Conservation (phyloP, 2,888 invertebrate genomes). For the Zhengitettix transpicula region DNA sequence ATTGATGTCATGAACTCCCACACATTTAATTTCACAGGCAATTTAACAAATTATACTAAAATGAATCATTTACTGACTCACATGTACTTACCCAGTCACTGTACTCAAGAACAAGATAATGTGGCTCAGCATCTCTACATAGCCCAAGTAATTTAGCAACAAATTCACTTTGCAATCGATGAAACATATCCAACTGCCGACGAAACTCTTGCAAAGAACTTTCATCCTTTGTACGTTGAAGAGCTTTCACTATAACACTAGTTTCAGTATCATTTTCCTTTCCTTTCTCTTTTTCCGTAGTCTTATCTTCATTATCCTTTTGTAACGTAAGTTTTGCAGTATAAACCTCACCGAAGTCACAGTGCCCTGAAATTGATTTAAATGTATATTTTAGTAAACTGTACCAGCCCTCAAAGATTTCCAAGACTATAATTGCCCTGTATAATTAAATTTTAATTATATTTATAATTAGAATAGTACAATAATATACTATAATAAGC, state of each 20-base stretch:
- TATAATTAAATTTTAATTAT: too few species aligned
- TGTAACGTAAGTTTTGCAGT: slow-evolving; percentile 44
- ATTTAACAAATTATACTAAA: too few species aligned
- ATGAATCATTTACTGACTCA: too few species aligned
- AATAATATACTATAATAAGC: too few species aligned
- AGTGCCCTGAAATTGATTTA: slow-evolving; percentile 43
- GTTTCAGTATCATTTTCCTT: slow-evolving; percentile 16
- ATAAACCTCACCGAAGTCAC: slow-evolving; percentile 84
- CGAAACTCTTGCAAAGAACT: slow-evolving; percentile 66
- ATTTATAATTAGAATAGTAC: too few species aligned
- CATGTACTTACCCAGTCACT: slow-evolving; percentile 73
- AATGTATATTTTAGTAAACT: too few species aligned
- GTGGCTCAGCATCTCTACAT: slow-evolving; percentile 70
- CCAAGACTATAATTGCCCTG: too few species aligned
- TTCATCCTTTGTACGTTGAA: slow-evolving; percentile 64
- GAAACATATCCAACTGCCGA: slow-evolving; percentile 73
- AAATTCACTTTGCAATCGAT: slow-evolving; percentile 66
- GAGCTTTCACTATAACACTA: slow-evolving; percentile 55
- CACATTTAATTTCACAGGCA: too few species aligned
- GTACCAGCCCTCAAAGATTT: too few species aligned
- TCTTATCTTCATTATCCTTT: slow-evolving; percentile 21
- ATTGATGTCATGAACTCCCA: too few species aligned
- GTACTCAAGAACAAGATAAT: slow-evolving; percentile 76
- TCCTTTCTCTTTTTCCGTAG: slow-evolving; percentile 26
- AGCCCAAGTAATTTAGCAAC: slow-evolving; percentile 63